phyloP scores from a whole-genome alignment of 2,888 invertebrate genomes.

The Acanthacorydalis orientalis region DNA sequence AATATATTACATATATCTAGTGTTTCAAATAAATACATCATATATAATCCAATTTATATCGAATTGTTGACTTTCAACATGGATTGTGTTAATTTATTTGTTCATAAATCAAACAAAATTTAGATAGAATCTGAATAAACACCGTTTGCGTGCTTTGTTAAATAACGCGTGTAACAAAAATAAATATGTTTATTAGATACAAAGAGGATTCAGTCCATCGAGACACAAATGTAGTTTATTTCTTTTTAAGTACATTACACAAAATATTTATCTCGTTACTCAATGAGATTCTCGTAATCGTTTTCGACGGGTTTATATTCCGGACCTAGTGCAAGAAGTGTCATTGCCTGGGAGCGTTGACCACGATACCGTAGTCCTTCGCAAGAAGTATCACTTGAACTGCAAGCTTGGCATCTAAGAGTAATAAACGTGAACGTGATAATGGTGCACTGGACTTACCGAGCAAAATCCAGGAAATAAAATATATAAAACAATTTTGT shows the following conservation, averaged over 20 bases:
- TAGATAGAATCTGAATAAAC: background rate
- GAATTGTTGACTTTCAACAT: too few relatives aligned
- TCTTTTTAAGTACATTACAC: background rate
- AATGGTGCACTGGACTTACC: too few relatives aligned
- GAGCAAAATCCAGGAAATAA: too few relatives aligned
- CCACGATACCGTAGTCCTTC: conserved; percentile 40
- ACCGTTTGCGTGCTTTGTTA: background rate
- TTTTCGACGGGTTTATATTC: conserved; percentile 3
- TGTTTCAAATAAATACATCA: too few relatives aligned
- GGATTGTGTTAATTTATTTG: background rate
- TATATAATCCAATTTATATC: too few relatives aligned
- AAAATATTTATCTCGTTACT: background rate
- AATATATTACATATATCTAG: too few relatives aligned
- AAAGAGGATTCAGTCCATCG: background rate
- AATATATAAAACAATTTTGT: too few relatives aligned
- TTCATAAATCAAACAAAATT: background rate
- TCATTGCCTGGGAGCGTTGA: conserved; percentile 22
- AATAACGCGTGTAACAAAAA: background rate
- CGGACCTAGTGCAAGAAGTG: conserved; percentile 4
- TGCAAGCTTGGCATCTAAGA: conserved; percentile 42
- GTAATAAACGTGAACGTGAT: background rate
- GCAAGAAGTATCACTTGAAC: conserved; percentile 51
- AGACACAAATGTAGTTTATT: background rate
- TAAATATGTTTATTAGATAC: background rate
- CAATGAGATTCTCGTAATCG: background rate